Conservation (phyloP, 2,888 invertebrate genomes). For the Artemia sinica region DNA sequence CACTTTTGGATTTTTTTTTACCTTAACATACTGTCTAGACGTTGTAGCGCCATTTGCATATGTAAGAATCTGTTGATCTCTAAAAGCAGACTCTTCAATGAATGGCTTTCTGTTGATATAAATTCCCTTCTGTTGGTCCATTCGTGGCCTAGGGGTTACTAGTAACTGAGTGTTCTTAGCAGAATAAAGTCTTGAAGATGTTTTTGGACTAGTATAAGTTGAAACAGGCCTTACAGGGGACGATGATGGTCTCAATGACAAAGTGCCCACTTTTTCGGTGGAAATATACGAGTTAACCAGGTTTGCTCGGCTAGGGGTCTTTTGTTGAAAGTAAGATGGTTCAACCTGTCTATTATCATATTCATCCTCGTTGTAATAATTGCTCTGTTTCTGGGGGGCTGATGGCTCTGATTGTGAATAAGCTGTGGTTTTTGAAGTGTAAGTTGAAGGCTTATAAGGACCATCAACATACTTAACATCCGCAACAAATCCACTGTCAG, state of each 20-base stretch:
- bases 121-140: background rate
- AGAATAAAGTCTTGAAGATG: background rate
- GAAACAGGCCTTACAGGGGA: background rate
- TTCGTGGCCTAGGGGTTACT: background rate
- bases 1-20: background rate
- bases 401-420: background rate
- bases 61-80: background rate
- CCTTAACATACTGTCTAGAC: background rate
- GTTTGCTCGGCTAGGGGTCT: background rate
- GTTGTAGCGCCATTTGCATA: background rate
- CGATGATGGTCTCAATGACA: background rate
- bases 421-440: background rate
- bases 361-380: background rate
- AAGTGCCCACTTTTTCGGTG: background rate
- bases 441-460: background rate
- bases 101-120: background rate
- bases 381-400: too few species aligned
- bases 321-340: background rate
- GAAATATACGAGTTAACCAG: too few species aligned
- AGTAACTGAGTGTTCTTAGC: background rate
- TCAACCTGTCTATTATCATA: background rate
- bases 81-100: background rate
- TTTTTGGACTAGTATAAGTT: background rate
- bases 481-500: slow-evolving; percentile 49
- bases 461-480: slow-evolving; percentile 40